Percentiles rank a stretch among this genome's conserved stretches.
These are phyloP conservation scores for Phocoena phocoena DNA, from an alignment of 2,113 vertebrate genomes.

Conservation along the genomic window DNA sequence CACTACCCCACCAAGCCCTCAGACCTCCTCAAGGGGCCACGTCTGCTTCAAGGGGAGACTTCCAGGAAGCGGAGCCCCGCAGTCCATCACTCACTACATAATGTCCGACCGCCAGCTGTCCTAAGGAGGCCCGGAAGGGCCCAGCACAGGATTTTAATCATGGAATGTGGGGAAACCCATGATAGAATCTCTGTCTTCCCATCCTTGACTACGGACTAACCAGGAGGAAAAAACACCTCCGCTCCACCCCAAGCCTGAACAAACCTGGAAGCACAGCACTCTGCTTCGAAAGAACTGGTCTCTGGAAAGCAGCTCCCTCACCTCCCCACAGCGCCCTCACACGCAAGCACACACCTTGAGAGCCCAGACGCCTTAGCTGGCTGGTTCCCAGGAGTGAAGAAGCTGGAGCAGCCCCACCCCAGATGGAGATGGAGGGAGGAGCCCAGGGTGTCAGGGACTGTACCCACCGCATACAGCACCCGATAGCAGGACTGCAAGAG, in stretches of 20 bases:
- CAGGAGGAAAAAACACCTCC: neutral
- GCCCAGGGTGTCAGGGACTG: too few species aligned
- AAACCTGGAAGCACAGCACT: neutral
- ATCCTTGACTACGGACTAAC: rapidly evolving
- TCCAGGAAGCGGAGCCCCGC: rapidly evolving
- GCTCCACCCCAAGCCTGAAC: neutral
- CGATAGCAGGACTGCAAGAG: rapidly evolving
- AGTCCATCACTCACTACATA: too few species aligned
- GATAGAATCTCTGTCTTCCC: neutral
- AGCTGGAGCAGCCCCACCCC: rapidly evolving
- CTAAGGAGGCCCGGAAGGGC: neutral
- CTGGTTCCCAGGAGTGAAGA: neutral
- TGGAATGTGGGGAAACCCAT: neutral
- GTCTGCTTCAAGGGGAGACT: neutral
- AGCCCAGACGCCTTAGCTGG: neutral
- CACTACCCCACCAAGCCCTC: neutral
- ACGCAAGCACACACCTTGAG: neutral
- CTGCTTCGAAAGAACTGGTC: too few species aligned
- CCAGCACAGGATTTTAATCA: neutral
- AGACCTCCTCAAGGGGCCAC: neutral
- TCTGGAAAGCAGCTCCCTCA: neutral
- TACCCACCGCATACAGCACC: rapidly evolving
- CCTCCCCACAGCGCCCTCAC: neutral
- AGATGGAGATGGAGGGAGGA: rapidly evolving
- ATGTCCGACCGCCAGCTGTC: neutral